phyloP scores from a whole-genome alignment of 2,797 vertebrate genomes.

The Myiotriccus ornatus region DNA sequence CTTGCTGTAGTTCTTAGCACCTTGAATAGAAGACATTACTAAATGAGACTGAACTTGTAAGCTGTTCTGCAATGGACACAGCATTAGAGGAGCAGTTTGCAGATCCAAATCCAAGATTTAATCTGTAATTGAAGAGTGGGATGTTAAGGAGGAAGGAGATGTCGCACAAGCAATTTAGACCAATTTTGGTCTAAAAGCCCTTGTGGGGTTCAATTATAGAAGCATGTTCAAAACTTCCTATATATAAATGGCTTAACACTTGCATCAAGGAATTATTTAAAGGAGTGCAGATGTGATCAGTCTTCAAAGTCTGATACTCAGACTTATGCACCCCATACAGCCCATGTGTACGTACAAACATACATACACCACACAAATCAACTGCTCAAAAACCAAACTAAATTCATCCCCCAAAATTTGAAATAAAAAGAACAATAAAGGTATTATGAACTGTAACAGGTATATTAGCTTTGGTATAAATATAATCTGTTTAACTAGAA shows the following conservation, averaged over 20 bases:
- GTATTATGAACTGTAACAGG: not conserved
- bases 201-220: not conserved
- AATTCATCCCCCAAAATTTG: fast-evolving
- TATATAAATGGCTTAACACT: not conserved
- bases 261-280: not conserved
- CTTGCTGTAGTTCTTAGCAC: not conserved
- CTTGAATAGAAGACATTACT: not conserved
- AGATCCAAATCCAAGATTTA: not conserved
- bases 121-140: not conserved
- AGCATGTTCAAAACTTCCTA: not conserved
- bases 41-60: not conserved
- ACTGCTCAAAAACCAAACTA: not conserved
- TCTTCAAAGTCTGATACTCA: not conserved
- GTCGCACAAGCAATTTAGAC: not conserved
- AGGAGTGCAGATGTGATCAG: not conserved
- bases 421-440: not conserved
- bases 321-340: not conserved
- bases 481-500: not conserved
- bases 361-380: not conserved
- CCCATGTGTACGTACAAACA: not conserved
- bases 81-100: not conserved
- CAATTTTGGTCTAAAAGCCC: not conserved
- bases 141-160: not conserved
- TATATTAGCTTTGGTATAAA: not conserved
- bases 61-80: not conserved